Percentiles rank a stretch among this genome's conserved stretches.
Evolutionary conservation across 2,113 vertebrate species (phyloP).

Genomic region (Genyomyrus donnyi): DNA sequence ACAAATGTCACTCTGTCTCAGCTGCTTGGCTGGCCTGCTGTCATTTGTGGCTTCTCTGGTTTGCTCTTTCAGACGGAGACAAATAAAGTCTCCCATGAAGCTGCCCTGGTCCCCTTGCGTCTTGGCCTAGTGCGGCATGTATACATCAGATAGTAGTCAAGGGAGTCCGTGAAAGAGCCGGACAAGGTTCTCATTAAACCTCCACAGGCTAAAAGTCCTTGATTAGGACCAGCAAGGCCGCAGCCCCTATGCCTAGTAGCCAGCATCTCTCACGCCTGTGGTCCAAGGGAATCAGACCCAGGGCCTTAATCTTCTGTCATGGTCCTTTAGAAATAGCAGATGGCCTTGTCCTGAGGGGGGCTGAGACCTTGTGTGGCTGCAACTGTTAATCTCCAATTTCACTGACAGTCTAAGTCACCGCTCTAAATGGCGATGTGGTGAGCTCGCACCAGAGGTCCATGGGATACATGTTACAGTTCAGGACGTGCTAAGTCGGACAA

Average conservation of each 20-base stretch:
- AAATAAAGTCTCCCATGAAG: not conserved
- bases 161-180: not conserved
- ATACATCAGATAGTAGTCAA: not conserved
- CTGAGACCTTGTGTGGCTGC: not conserved
- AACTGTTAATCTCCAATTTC: slow-evolving; percentile 5
- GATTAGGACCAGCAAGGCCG: not conserved
- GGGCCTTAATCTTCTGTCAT: not conserved
- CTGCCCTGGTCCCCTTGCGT: not conserved
- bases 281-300: not conserved
- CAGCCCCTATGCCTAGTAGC: not conserved
- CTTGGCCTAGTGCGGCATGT: not conserved
- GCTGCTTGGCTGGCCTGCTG: not conserved
- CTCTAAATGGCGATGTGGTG: not conserved
- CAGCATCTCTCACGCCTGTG: not conserved
- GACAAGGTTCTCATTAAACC: not conserved
- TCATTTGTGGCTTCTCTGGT: not conserved
- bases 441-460: not conserved
- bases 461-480: not conserved
- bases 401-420: not conserved
- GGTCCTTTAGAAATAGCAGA: slow-evolving; percentile 1
- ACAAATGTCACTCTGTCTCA: not conserved
- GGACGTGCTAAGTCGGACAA: not conserved
- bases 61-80: not conserved
- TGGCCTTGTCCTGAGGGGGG: not conserved
- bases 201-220: not conserved